These are phyloP conservation scores for Perca flavescens DNA, from an alignment of 2,113 vertebrate species.

Conservation along the genomic window DNA sequence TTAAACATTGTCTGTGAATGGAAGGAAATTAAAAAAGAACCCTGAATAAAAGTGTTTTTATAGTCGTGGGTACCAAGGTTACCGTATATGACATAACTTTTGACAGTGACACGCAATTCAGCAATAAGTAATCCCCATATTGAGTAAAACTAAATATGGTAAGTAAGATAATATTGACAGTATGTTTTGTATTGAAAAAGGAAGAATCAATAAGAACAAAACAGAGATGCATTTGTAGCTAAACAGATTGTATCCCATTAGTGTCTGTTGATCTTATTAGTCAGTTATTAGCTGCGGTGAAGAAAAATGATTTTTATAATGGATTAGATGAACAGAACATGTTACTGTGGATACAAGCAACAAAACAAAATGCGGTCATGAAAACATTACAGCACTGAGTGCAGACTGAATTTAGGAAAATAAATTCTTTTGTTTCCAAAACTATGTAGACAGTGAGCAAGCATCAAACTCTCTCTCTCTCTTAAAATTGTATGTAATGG, in stretches of 20 bases:
- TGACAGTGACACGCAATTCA: not conserved
- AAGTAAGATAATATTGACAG: not conserved
- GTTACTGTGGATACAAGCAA: conserved; percentile 26
- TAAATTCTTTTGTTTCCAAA: not conserved
- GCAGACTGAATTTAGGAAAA: not conserved
- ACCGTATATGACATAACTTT: not conserved
- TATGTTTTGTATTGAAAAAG: not conserved
- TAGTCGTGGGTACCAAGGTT: too few relatives aligned
- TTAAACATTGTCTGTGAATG: too few relatives aligned
- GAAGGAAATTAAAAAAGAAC: too few relatives aligned
- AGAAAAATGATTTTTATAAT: conserved; percentile 29
- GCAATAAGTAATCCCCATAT: not conserved
- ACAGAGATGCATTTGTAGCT: not conserved
- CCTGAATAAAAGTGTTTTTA: too few relatives aligned
- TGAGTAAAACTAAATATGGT: too few relatives aligned
- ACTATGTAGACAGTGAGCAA: not conserved
- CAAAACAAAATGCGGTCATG: not conserved
- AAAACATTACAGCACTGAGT: conserved; percentile 3
- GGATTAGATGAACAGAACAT: conserved; percentile 9
- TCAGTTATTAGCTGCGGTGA: not conserved
- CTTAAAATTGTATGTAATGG: not conserved
- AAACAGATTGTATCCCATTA: not conserved
- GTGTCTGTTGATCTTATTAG: not conserved
- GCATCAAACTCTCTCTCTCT: not conserved
- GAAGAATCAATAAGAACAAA: not conserved